Evolutionary conservation across 2,113 vertebrate genomes (phyloP).

Genomic region (Aegypius monachus): DNA sequence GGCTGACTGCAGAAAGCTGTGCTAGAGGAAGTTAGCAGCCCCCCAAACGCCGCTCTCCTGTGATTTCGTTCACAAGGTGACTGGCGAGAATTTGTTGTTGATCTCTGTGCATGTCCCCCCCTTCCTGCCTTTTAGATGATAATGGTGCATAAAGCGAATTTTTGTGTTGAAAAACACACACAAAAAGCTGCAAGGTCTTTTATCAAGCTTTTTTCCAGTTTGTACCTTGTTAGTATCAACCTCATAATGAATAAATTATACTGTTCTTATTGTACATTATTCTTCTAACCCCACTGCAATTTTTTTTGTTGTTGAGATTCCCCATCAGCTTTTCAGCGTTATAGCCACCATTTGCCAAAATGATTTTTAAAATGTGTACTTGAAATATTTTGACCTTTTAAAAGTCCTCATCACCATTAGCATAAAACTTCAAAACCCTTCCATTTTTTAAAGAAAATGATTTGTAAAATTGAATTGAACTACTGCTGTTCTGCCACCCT

Average conservation of each 20-base stretch:
- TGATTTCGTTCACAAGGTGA: accelerated
- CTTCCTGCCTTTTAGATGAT: accelerated
- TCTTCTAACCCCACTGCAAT: not conserved
- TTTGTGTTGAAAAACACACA: not conserved
- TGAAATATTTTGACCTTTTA: not conserved
- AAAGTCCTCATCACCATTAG: not conserved
- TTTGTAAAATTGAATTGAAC: not conserved
- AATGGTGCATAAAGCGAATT: not conserved
- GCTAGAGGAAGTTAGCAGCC: not conserved
- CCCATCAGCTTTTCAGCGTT: not conserved
- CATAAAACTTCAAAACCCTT: not conserved
- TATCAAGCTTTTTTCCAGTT: not conserved
- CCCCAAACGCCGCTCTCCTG: not conserved
- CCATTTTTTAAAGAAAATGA: not conserved
- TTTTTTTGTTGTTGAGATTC: not conserved
- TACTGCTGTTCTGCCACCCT: not conserved
- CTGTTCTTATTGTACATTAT: not conserved
- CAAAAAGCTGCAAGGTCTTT: not conserved
- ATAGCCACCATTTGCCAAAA: not conserved
- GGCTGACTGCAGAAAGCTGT: not conserved
- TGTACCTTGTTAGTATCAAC: not conserved
- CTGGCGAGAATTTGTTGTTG: not conserved
- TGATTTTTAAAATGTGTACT: not conserved
- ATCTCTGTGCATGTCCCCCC: too few species aligned
- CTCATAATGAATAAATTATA: not conserved